Evolutionary conservation across 30 jellyfish, hydroid and myxozoan species (phyloP).

Genomic region (Morbakka virulenta): DNA sequence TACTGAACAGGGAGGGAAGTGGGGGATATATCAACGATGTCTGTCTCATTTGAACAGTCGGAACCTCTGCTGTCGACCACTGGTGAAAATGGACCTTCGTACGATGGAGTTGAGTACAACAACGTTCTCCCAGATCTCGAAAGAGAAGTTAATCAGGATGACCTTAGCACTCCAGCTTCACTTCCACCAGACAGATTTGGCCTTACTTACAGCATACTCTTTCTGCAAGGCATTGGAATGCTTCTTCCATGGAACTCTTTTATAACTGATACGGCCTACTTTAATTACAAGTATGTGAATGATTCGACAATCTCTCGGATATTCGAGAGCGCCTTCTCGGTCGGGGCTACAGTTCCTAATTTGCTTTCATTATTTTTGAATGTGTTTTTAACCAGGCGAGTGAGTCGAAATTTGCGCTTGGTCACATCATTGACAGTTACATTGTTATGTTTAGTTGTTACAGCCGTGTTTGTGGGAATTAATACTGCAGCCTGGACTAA

Average conservation of each 20-base stretch:
- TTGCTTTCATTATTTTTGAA: slow-evolving; percentile 71
- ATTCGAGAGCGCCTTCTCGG: slow-evolving; percentile 91
- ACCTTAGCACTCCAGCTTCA: no score
- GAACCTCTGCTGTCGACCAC: no score
- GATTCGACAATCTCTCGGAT: slow-evolving; percentile 50
- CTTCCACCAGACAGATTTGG: slow-evolving; percentile 59
- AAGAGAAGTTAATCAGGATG: no score
- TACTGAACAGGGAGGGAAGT: no score
- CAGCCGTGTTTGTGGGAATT: slow-evolving; percentile 82
- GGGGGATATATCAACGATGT: no score
- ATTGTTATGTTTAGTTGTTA: slow-evolving; percentile 58
- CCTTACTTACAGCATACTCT: slow-evolving; percentile 72
- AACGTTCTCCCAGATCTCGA: no score
- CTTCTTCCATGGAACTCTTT: slow-evolving; percentile 97
- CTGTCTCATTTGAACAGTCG: no score
- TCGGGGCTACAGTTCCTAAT: slow-evolving; percentile 89
- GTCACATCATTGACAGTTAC: slow-evolving; percentile 60
- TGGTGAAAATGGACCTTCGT: no score
- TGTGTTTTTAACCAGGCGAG: slow-evolving; percentile 69
- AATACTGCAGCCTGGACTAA: slow-evolving; percentile 79
- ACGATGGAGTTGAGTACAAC: no score
- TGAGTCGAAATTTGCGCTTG: slow-evolving; percentile 76
- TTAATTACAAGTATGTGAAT: slow-evolving; percentile 42
- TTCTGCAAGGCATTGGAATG: slow-evolving; percentile 95
- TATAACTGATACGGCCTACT: slow-evolving; percentile 89